These are phyloP conservation scores for Dysdera silvatica DNA, from an alignment of 1,140 invertebrate species.

Conservation along the genomic window DNA sequence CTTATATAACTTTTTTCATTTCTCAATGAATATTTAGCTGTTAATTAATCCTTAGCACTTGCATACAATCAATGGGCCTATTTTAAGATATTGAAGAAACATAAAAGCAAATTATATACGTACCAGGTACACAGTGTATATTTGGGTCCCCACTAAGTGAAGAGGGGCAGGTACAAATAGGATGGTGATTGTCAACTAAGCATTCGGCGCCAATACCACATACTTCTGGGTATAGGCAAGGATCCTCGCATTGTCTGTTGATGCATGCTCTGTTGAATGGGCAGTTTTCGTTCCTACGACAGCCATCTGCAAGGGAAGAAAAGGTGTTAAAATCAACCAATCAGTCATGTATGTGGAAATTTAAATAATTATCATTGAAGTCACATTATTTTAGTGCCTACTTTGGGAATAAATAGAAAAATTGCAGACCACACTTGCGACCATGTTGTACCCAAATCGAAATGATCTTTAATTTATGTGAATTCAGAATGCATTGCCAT, in stretches of 20 bases:
- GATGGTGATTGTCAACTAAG: conserved; percentile 64
- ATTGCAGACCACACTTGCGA: no score
- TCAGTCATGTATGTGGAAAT: neutral
- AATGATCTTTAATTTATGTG: no score
- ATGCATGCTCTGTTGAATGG: conserved; percentile 54
- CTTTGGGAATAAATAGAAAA: no score
- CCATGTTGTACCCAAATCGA: no score
- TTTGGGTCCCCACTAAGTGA: conserved; percentile 67
- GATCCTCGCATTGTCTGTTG: conserved; percentile 65
- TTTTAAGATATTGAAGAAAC: neutral
- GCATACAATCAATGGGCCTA: neutral
- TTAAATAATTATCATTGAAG: neutral
- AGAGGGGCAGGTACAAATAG: conserved; percentile 62
- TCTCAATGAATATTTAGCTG: neutral
- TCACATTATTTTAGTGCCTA: no score
- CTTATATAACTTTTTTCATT: neutral
- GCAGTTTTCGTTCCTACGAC: conserved; percentile 40
- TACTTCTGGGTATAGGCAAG: conserved; percentile 64
- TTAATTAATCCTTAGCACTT: neutral
- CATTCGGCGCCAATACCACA: conserved; percentile 63
- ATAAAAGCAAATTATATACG: neutral
- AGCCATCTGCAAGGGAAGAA: conserved; percentile 25
- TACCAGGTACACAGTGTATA: conserved; percentile 33
- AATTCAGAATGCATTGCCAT: no score
- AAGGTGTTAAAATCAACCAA: neutral